phyloP scores from a whole-genome alignment of 2,113 vertebrate genomes.

The Oplegnathus fasciatus region DNA sequence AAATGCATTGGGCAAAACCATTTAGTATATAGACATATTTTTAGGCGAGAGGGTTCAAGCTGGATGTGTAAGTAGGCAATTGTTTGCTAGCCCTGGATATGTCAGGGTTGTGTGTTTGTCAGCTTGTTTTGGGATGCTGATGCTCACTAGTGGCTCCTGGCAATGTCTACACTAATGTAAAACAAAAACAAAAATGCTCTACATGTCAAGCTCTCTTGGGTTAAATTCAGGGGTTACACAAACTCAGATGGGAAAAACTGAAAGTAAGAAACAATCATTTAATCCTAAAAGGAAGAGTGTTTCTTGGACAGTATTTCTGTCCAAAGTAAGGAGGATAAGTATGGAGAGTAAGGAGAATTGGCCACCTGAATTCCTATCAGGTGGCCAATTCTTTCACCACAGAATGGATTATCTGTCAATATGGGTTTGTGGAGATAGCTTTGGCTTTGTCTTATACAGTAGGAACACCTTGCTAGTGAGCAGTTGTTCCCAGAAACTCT shows the following conservation, averaged over 20 bases:
- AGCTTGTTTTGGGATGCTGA: not conserved
- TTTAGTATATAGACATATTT: not conserved
- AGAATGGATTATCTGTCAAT: slow-evolving; percentile 40
- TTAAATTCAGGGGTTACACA: not conserved
- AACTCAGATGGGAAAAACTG: not conserved
- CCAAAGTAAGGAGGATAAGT: not conserved
- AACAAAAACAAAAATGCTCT: not conserved
- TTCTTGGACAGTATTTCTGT: slow-evolving; percentile 2
- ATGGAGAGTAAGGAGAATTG: not conserved
- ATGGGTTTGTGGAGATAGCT: slow-evolving; percentile 11
- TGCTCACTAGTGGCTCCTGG: too few species aligned
- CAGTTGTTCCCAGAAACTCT: not conserved
- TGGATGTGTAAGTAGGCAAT: not conserved
- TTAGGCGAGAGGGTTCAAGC: not conserved
- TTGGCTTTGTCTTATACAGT: slow-evolving; percentile 11
- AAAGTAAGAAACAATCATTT: not conserved
- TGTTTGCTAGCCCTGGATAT: not conserved
- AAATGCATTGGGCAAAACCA: not conserved
- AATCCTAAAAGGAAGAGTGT: not conserved
- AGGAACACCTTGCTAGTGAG: slow-evolving; percentile 7
- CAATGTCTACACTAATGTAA: not conserved
- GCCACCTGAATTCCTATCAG: slow-evolving; percentile 4
- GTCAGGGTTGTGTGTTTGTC: not conserved
- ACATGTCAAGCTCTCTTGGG: not conserved
- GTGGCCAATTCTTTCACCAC: slow-evolving; percentile 10